phyloP scores from a whole-genome alignment of 2,888 invertebrate genomes.

The Drosophila austrosaltans region DNA sequence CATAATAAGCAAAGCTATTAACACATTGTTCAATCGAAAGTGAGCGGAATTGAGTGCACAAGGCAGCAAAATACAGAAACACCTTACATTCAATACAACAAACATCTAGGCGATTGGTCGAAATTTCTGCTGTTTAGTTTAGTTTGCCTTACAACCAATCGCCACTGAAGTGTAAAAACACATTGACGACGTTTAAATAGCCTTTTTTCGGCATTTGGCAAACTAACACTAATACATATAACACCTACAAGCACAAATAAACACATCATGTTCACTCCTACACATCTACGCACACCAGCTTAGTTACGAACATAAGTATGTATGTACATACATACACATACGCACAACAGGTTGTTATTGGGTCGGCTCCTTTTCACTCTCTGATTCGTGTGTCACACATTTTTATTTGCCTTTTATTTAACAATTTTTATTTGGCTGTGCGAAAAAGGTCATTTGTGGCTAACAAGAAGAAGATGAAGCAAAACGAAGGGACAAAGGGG shows the following conservation, averaged over 20 bases:
- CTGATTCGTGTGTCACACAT: constrained; percentile 60
- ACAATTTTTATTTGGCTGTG: constrained; percentile 73
- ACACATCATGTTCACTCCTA: too few relatives aligned
- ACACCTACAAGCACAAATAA: constrained; percentile 31
- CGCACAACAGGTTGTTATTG: constrained; percentile 70
- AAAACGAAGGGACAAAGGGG: background rate
- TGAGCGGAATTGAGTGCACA: constrained; percentile 25
- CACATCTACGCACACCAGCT: constrained; percentile 15
- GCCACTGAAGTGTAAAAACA: constrained; percentile 64
- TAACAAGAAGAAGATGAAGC: constrained; percentile 11
- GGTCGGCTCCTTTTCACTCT: constrained; percentile 43
- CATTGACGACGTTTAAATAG: constrained; percentile 74
- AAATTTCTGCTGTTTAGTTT: constrained; percentile 37
- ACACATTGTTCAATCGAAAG: constrained; percentile 53
- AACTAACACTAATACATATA: constrained; percentile 75
- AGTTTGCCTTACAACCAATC: constrained; percentile 26
- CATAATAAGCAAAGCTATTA: constrained; percentile 69
- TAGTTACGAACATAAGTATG: constrained; percentile 7
- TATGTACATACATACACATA: constrained; percentile 24
- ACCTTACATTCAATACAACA: background rate
- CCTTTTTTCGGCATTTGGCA: constrained; percentile 46
- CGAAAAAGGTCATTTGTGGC: constrained; percentile 73
- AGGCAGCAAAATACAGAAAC: background rate
- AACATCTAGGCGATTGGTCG: background rate
- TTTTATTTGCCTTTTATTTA: constrained; percentile 76